Evolutionary conservation across 2,113 vertebrate genomes (phyloP).

Genomic region (Oreochromis tanganicae): DNA sequence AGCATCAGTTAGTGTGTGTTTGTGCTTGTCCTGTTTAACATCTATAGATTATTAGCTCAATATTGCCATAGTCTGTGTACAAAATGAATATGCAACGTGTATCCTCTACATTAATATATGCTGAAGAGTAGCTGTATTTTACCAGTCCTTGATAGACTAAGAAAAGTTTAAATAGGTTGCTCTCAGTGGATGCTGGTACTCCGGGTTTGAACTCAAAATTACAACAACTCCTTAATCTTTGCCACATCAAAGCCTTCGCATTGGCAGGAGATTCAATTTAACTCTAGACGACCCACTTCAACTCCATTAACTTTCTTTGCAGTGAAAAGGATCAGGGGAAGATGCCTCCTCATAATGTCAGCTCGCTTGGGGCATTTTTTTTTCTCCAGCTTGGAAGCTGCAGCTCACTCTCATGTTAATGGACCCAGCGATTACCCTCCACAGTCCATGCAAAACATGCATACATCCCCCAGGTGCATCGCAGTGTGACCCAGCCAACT

Average conservation of each 20-base stretch:
- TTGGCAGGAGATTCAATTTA: conserved; percentile 45
- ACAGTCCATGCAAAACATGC: conserved; percentile 48
- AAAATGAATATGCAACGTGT: not conserved
- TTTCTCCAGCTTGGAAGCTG: conserved; percentile 29
- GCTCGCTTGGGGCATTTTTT: conserved; percentile 42
- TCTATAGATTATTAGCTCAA: not conserved
- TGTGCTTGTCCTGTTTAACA: not conserved
- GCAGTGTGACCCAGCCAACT: conserved; percentile 50
- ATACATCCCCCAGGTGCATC: conserved; percentile 47
- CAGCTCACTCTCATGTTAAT: conserved; percentile 60
- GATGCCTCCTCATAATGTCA: conserved; percentile 47
- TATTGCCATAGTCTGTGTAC: not conserved
- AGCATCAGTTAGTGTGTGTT: not conserved
- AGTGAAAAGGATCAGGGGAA: conserved; percentile 50
- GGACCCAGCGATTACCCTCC: conserved; percentile 52
- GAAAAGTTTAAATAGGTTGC: not conserved
- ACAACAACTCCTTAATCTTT: conserved; percentile 45
- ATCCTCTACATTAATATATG: not conserved
- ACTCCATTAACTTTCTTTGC: conserved; percentile 58
- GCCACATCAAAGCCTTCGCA: conserved; percentile 51
- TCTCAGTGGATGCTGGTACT: not conserved
- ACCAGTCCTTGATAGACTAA: not conserved
- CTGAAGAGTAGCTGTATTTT: not conserved
- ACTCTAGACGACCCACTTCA: conserved; percentile 60
- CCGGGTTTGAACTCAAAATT: conserved; percentile 22